Base-by-base conservation (phyloP, 1,140 invertebrate species). In the Brachionus paranguensis region DNA sequence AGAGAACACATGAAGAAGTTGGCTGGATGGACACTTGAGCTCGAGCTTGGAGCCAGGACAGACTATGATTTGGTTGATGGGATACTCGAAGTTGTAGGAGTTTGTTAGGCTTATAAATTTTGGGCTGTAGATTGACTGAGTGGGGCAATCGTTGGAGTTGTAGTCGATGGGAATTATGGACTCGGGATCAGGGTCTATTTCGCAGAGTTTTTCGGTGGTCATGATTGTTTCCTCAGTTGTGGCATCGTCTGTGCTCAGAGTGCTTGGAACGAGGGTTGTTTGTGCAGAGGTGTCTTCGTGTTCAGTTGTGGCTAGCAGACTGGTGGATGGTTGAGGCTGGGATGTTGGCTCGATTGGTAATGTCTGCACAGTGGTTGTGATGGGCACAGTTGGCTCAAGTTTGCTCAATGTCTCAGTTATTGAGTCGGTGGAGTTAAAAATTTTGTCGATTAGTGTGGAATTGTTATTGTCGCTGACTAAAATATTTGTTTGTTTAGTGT, bases 11-110 rank as follows among this genome's bases (percentile, higher is more conserved):
- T 81, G 78, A 33, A 81, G n/a, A 12, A 60, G 37, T 64, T 81
- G 53, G 64, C 64, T 81, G 20, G 20, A 20, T 7, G 53, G 53
- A 47, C 78, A 81, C 41, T 81, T 81, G 12, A 81, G 53, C 10
- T 64, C 78, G 33, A 68, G 29, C 37, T 45, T 60, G 8, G 78
- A 81, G 17, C 37, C 78, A 20, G 78, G 17, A 47, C 78, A 81
- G 60, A 81, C 64, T 33, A 81, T 81, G 7, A 64, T 43, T 68
- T 81, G 53, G 17, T 81, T 41, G 7, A 81, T 81, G 17, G 78
- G 78, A 81, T 81, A 81, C 17, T 60, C n/a, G 60, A 81, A 81
- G 29, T 37, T 81, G 27, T 60, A 64, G 0, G 64, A 64, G 41
- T 20, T 27, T 17, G 50, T 64, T 3, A 64, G 24, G 27, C 29